phyloP scores from a whole-genome alignment of 1,140 invertebrate genomes.

The Aphelenchoides avenae region DNA sequence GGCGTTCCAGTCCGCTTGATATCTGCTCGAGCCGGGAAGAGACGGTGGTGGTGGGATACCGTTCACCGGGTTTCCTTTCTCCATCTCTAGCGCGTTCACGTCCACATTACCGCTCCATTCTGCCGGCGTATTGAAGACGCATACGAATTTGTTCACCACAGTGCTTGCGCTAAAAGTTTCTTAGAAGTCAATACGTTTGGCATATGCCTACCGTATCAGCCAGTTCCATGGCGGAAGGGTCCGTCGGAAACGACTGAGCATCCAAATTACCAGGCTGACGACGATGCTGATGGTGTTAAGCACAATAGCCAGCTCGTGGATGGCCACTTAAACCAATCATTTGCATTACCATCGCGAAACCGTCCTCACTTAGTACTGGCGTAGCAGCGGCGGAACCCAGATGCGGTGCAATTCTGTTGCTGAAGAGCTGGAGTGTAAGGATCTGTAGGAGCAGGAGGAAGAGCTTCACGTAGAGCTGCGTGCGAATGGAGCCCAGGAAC shows the following conservation, averaged over 20 bases:
- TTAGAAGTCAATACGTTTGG: neutral
- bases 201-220: slow-evolving; percentile 40
- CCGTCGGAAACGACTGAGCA: slow-evolving; percentile 37
- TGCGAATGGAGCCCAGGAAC: slow-evolving; percentile 47
- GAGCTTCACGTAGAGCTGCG: slow-evolving; percentile 49
- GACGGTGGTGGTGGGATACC: slow-evolving; percentile 3
- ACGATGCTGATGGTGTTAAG: slow-evolving; percentile 51
- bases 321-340: slow-evolving; percentile 36
- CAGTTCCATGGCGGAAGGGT: slow-evolving; percentile 53
- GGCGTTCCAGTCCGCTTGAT: slow-evolving; percentile 36
- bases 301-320: slow-evolving; percentile 52
- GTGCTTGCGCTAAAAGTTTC: slow-evolving; percentile 25
- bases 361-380: slow-evolving; percentile 47
- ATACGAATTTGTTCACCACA: slow-evolving; percentile 47
- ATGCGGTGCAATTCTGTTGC: slow-evolving; percentile 54
- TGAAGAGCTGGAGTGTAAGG: slow-evolving; percentile 51
- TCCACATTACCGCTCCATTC: slow-evolving; percentile 25
- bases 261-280: slow-evolving; percentile 32
- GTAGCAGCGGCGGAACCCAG: slow-evolving; percentile 51
- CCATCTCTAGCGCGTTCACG: slow-evolving; percentile 39
- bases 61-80: slow-evolving; percentile 33
- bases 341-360: neutral
- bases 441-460: slow-evolving; percentile 52
- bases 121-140: slow-evolving; percentile 42
- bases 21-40: slow-evolving; percentile 8